Evolutionary conservation across 2,113 vertebrate species (phyloP), one percentile per base, ranked within the genome.

Genomic region (Bungarus multicinctus): DNA sequence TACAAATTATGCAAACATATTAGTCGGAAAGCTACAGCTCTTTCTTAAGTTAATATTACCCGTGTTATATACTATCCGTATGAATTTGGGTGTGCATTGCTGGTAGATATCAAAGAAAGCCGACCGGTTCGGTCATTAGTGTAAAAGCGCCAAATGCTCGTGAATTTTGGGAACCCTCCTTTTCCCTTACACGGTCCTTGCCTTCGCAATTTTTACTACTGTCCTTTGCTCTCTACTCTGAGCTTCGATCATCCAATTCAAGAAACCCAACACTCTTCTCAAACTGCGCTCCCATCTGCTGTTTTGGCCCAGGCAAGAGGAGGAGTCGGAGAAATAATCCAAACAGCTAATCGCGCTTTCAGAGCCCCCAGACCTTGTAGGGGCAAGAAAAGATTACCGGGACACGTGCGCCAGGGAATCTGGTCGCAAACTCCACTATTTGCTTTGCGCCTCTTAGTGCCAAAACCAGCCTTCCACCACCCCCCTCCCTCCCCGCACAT

Each of bases 331-430:
- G 52, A 11, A 54, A 69, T 69, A 85, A 30, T 30, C 55, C 45
- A 47, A 69, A 52, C 34, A n/a, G 91, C 45, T 5, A 55, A 10
- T 43, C 30, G 81, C n/a, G 47, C 74, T 57, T 60, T 20, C 53
- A 30, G 81, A 45, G 81, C n/a, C 45, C 34, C 16, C 89, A 47
- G 52, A 88, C 90, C 93, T 86, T 89, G 93, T 64, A 89, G 87
- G 87, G 92, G 25, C 55, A 93, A 87, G 90, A 53, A 52, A 53
- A 23, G n/a, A 14, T 30, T 52, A 52, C 12, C 50, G 5, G 1
- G 39, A 69, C 4, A n/a, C 55, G 52, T 25, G 39, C 22, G 52
- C 23, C 43, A 34, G 4, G 2, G 43, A 60, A 47, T 39, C 52
- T 47, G 57, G 39, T 55, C 4, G 23, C 85, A 23, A 58, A 45